These are phyloP conservation scores for Furcifer pardalis DNA, from an alignment of 2,797 vertebrate genomes.

Conservation along the genomic window DNA sequence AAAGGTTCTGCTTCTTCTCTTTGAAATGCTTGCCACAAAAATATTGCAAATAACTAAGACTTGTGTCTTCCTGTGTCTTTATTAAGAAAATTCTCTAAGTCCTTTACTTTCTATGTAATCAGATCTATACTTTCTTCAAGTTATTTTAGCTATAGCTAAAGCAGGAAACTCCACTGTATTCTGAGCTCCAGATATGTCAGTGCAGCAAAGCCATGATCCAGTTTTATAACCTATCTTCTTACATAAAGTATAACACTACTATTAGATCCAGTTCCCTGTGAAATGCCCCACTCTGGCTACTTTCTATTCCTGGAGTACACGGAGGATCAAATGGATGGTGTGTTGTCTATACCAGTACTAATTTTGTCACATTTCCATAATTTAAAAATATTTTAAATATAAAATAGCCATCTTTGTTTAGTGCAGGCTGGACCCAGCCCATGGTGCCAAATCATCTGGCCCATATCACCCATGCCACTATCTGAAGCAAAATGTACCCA, in stretches of 20 bases:
- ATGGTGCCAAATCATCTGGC: too few species aligned
- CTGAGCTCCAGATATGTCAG: slow-evolving; percentile 90
- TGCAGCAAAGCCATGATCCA: slow-evolving; percentile 85
- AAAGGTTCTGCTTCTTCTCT: slow-evolving; percentile 67
- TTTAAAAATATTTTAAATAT: not conserved
- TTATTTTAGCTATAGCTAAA: slow-evolving; percentile 98
- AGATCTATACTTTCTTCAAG: slow-evolving; percentile 88
- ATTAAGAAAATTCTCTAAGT: slow-evolving; percentile 81
- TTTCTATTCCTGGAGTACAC: slow-evolving; percentile 66
- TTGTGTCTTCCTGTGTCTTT: slow-evolving; percentile 76
- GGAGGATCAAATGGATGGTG: slow-evolving; percentile 55
- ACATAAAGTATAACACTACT: slow-evolving; percentile 78
- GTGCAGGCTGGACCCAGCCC: too few species aligned
- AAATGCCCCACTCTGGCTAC: slow-evolving; percentile 53
- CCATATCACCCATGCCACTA: too few species aligned
- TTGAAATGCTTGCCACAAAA: slow-evolving; percentile 69
- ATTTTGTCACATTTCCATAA: not conserved
- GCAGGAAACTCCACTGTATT: slow-evolving; percentile 96
- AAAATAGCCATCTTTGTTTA: not conserved
- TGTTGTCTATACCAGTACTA: slow-evolving; percentile 55
- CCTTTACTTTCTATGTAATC: slow-evolving; percentile 81
- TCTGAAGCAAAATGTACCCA: too few species aligned
- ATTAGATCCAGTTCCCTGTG: slow-evolving; percentile 58
- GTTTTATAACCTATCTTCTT: slow-evolving; percentile 84
- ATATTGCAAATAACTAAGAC: slow-evolving; percentile 75